Evolutionary conservation across 1,140 invertebrate species (phyloP).

Genomic region (Gryon sp.): DNA sequence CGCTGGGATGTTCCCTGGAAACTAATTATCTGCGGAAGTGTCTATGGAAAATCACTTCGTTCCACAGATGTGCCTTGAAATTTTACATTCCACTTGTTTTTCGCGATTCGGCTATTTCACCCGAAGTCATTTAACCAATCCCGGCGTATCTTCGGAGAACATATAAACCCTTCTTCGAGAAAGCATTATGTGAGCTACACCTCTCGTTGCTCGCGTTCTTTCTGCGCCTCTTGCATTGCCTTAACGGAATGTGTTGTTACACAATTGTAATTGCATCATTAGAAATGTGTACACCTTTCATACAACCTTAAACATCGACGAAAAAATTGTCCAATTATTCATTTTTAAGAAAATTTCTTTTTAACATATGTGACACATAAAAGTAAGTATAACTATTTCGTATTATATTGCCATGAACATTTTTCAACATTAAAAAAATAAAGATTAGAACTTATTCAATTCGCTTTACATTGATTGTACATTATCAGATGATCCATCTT

Average conservation of each 20-base stretch:
- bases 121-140: slow-evolving; percentile 50
- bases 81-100: slow-evolving; percentile 54
- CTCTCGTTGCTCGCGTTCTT: slow-evolving; percentile 56
- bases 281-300: slow-evolving; percentile 30
- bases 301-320: slow-evolving; percentile 3
- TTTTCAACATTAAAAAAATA: too few species aligned
- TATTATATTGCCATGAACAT: too few species aligned
- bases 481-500: slow-evolving; percentile 47
- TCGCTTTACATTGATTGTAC: too few species aligned
- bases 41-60: slow-evolving; percentile 56
- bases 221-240: slow-evolving; percentile 21
- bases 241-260: slow-evolving; percentile 53
- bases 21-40: slow-evolving; percentile 45
- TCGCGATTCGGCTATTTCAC: slow-evolving; percentile 60
- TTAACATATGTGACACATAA: too few species aligned
- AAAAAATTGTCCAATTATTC: slow-evolving; percentile 45
- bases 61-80: slow-evolving; percentile 44
- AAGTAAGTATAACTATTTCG: too few species aligned
- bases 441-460: too few species aligned
- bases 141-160: slow-evolving; percentile 60
- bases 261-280: slow-evolving; percentile 57
- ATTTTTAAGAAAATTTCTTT: slow-evolving; percentile 32
- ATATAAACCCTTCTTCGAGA: slow-evolving; percentile 63
- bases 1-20: slow-evolving; percentile 26
- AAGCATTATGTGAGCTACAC: slow-evolving; percentile 59